A percentile compares a stretch with the other conserved stretches of the same genome.
phyloP scores from a whole-genome alignment of 2,113 vertebrate genomes.

The Myiagra hebetior region DNA sequence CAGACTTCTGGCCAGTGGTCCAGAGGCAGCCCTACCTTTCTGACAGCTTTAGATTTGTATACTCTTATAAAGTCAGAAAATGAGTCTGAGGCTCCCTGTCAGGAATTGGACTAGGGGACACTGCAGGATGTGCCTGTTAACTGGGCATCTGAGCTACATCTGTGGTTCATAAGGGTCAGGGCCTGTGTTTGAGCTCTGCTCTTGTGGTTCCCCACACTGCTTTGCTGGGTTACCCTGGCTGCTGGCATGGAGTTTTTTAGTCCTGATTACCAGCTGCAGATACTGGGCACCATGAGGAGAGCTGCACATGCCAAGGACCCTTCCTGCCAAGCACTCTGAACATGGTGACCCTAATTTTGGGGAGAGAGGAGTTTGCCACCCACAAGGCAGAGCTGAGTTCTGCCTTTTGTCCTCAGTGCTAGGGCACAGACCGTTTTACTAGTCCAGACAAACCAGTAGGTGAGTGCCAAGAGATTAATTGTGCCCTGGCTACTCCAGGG shows the following conservation, averaged over 20 bases:
- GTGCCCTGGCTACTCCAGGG: not conserved
- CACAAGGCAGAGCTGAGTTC: not conserved
- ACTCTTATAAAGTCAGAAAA: not conserved
- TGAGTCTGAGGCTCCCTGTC: not conserved
- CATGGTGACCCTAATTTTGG: rapidly evolving
- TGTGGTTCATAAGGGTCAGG: rapidly evolving
- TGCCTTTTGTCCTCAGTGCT: not conserved
- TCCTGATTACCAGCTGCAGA: not conserved
- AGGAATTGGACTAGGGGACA: not conserved
- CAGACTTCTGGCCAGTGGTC: not conserved
- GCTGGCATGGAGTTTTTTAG: not conserved
- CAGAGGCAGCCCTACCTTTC: not conserved
- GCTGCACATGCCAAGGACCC: not conserved
- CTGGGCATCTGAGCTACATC: not conserved
- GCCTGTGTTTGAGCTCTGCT: not conserved
- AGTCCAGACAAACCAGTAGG: not conserved
- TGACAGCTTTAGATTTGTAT: not conserved
- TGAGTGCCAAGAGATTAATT: not conserved
- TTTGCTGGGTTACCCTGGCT: not conserved
- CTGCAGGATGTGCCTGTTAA: not conserved
- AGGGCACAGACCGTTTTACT: not conserved
- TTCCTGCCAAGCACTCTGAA: not conserved
- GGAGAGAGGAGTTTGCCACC: not conserved
- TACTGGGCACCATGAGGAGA: rapidly evolving
- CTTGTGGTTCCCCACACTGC: not conserved